These are phyloP conservation scores for Entomyzon cyanotis DNA, from an alignment of 2,113 vertebrate species.

Conservation along the genomic window DNA sequence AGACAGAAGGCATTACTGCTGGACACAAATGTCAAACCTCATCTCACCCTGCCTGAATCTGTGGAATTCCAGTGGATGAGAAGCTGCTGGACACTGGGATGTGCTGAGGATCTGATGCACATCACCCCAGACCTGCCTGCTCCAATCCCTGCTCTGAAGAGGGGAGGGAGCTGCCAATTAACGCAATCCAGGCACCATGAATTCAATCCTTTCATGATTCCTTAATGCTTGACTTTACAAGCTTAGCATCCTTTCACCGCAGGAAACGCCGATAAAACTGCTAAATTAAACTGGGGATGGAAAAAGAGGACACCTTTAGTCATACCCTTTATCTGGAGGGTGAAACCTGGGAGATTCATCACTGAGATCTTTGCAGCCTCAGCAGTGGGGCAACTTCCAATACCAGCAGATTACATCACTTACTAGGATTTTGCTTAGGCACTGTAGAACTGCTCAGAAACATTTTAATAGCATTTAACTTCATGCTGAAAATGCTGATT, in stretches of 20 bases:
- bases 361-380: neutral
- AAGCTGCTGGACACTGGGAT: neutral
- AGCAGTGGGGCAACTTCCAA: neutral
- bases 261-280: neutral
- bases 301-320: neutral
- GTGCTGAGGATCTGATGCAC: neutral
- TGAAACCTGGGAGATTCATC: neutral
- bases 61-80: neutral
- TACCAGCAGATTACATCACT: neutral
- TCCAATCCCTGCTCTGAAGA: neutral
- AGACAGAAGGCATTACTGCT: neutral
- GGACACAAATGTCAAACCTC: neutral
- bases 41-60: neutral
- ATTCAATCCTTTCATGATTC: neutral
- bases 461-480: neutral
- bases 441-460: neutral
- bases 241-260: neutral
- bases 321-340: neutral
- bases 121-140: neutral
- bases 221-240: neutral
- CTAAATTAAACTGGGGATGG: neutral
- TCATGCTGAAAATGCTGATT: constrained; percentile 15
- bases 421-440: neutral
- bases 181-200: neutral
- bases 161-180: neutral